Evolutionary conservation across 2,797 vertebrate species (phyloP).

Genomic region (Cheirogaleus major): DNA sequence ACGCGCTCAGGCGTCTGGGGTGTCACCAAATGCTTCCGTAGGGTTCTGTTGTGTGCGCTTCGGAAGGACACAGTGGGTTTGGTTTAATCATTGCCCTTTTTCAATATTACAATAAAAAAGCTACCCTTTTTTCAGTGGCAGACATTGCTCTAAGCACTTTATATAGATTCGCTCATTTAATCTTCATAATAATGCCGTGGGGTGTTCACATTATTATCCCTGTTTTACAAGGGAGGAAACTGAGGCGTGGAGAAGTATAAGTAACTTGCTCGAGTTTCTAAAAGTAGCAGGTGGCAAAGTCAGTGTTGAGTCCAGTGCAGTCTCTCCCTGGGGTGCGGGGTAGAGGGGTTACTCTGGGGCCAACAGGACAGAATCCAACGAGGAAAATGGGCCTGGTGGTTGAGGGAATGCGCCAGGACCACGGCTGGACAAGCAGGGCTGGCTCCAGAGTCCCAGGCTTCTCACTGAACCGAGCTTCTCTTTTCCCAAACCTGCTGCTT

Average conservation of each 20-base stretch:
- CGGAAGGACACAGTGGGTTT: neutral
- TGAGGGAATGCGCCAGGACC: rapidly evolving
- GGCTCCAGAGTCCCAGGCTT: neutral
- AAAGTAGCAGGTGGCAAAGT: neutral
- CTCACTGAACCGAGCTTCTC: neutral
- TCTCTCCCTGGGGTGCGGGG: rapidly evolving
- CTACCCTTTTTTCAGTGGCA: neutral
- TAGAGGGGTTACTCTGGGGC: neutral
- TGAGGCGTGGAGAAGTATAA: neutral
- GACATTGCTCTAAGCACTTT: neutral
- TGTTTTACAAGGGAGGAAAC: neutral
- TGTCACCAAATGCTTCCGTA: rapidly evolving
- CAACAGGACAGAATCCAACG: too few species aligned
- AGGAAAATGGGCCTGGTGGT: neutral
- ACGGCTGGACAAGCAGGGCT: neutral
- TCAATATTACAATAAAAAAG: neutral
- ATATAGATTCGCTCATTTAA: neutral
- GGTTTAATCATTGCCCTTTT: neutral
- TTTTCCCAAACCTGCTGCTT: neutral
- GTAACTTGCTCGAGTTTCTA: neutral
- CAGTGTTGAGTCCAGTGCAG: neutral
- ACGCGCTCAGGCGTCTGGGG: neutral
- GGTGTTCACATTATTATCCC: neutral
- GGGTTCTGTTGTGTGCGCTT: neutral
- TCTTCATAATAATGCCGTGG: neutral